phyloP scores from a whole-genome alignment of 2,797 vertebrate species.

The Clamator glandarius region DNA sequence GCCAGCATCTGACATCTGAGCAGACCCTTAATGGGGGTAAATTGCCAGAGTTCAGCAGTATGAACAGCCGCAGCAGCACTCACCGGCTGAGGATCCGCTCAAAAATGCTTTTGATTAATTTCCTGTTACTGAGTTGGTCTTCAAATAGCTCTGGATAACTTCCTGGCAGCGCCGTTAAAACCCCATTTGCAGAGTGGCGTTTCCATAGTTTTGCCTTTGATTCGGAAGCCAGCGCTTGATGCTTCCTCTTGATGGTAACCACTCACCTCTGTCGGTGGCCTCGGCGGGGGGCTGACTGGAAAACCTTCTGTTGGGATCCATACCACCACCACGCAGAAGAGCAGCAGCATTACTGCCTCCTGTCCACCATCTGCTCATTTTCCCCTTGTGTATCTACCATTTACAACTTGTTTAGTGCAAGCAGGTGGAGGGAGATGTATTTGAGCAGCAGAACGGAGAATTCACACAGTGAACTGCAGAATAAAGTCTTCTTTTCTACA shows the following conservation, averaged over 20 bases:
- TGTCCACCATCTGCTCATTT: background rate
- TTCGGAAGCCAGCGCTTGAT: background rate
- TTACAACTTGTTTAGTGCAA: background rate
- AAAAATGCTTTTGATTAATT: constrained; percentile 24
- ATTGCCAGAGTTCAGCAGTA: constrained; percentile 2
- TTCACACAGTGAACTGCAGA: rapidly evolving
- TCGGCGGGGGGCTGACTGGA: rapidly evolving
- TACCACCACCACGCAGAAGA: rapidly evolving
- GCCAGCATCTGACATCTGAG: constrained; percentile 31
- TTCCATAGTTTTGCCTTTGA: background rate
- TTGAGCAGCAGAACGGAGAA: background rate
- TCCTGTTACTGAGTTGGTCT: constrained; percentile 9
- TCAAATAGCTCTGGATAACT: constrained; percentile 21
- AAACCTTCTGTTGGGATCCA: background rate
- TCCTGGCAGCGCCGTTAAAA: background rate
- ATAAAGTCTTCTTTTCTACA: background rate
- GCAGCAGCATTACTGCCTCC: background rate
- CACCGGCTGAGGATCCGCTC: background rate
- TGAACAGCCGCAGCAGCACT: constrained; percentile 26
- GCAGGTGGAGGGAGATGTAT: background rate
- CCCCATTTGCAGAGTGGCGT: background rate
- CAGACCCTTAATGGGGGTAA: background rate
- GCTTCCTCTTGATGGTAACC: background rate
- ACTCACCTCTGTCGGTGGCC: rapidly evolving
- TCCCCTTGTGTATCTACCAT: background rate